A percentile compares a stretch with the other conserved stretches of the same genome.
phyloP scores from a whole-genome alignment of 2,888 invertebrate species.

The Tenthredo scrophulariae region DNA sequence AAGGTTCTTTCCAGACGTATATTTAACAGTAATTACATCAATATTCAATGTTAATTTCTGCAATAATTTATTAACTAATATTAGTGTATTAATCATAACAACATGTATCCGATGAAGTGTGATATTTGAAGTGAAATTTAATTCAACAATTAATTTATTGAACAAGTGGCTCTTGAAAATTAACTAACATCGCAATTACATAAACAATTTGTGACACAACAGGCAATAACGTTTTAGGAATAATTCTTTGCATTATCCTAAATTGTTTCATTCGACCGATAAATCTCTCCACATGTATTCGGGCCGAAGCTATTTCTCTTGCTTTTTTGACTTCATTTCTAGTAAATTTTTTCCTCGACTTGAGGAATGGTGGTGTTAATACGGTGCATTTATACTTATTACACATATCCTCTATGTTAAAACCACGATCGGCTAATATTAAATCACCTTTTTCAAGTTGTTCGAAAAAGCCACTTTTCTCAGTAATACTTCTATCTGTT shows the following conservation, averaged over 20 bases:
- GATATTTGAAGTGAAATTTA: too few species aligned
- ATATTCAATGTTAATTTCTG: slow-evolving; percentile 44
- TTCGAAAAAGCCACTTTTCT: slow-evolving; percentile 54
- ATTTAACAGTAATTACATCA: neutral
- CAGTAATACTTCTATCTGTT: slow-evolving; percentile 58
- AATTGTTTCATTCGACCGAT: slow-evolving; percentile 58
- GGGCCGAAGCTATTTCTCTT: slow-evolving; percentile 56
- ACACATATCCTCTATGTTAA: slow-evolving; percentile 58
- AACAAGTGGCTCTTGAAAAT: slow-evolving; percentile 55
- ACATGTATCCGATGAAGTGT: too few species aligned
- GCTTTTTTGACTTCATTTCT: slow-evolving; percentile 50
- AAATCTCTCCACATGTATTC: slow-evolving; percentile 59
- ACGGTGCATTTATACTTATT: slow-evolving; percentile 51
- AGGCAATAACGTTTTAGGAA: slow-evolving; percentile 54
- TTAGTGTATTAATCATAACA: too few species aligned
- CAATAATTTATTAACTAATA: too few species aligned
- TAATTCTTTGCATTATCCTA: slow-evolving; percentile 54
- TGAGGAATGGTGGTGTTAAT: slow-evolving; percentile 58
- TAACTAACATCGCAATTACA: slow-evolving; percentile 55
- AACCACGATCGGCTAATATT: slow-evolving; percentile 63
- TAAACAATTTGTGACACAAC: slow-evolving; percentile 54
- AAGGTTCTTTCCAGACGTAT: neutral
- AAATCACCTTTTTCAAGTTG: slow-evolving; percentile 58
- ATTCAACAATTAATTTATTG: neutral
- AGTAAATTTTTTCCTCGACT: slow-evolving; percentile 54